These are phyloP conservation scores for Chitala chitala DNA, from an alignment of 2,113 vertebrate species.

Conservation along the genomic window DNA sequence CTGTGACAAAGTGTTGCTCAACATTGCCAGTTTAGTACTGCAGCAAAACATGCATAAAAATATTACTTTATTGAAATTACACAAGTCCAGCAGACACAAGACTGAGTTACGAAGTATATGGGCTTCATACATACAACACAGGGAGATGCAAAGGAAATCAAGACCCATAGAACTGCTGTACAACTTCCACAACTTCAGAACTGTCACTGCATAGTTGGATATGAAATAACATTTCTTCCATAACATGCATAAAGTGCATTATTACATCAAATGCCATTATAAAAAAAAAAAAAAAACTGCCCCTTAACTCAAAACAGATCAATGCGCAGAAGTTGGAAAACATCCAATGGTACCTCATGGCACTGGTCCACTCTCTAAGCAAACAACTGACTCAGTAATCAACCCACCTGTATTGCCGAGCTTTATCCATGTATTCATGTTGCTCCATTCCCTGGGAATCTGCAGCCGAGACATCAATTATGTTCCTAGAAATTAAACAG, in stretches of 20 bases:
- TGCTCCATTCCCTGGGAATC: slow-evolving; percentile 96
- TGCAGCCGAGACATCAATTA: slow-evolving; percentile 90
- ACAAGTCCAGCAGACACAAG: background rate
- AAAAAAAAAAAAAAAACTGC: no score
- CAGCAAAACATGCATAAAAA: slow-evolving; percentile 23
- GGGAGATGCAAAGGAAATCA: no score
- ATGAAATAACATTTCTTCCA: no score
- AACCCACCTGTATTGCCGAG: slow-evolving; percentile 88
- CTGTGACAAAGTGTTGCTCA: slow-evolving; percentile 78
- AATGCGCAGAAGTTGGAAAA: no score
- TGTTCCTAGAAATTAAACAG: slow-evolving; percentile 67
- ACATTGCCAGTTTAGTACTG: slow-evolving; percentile 79
- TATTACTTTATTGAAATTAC: background rate
- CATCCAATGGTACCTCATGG: background rate
- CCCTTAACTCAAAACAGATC: no score
- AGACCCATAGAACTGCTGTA: no score
- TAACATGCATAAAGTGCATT: no score
- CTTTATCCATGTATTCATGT: slow-evolving; percentile 96
- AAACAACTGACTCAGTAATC: background rate
- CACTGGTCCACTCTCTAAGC: background rate
- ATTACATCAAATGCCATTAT: no score
- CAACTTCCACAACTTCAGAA: no score
- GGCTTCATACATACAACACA: no score
- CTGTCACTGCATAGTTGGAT: no score
- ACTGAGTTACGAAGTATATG: no score